A percentile compares a stretch with the other conserved stretches of the same genome.
phyloP scores from a whole-genome alignment of 2,797 vertebrate genomes.

The Aplochiton taeniatus region DNA sequence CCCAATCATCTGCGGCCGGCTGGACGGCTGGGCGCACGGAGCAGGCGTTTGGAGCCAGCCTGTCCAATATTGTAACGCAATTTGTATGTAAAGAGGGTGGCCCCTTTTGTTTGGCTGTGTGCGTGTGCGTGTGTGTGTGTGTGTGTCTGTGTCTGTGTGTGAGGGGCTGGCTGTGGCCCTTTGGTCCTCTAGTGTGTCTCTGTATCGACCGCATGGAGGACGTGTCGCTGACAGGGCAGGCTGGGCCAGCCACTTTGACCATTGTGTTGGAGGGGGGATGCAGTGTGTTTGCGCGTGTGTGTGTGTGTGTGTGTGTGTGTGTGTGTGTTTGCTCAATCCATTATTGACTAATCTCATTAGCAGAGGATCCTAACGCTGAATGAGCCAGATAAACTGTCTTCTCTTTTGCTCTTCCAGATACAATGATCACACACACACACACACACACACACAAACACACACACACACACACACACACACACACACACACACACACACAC shows the following conservation, averaged over 20 bases:
- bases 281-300: too few species aligned
- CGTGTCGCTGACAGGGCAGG: constrained; percentile 65
- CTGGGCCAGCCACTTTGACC: constrained; percentile 41
- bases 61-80: constrained; percentile 64
- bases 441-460: constrained; percentile 33
- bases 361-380: constrained; percentile 66
- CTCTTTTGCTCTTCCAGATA: constrained; percentile 33
- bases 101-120: constrained; percentile 53
- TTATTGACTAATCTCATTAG: constrained; percentile 78
- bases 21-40: constrained; percentile 29
- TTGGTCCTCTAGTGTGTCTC: neutral
- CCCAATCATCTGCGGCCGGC: constrained; percentile 43
- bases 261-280: constrained; percentile 58
- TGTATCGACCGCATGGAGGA: constrained; percentile 52
- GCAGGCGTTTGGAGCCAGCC: constrained; percentile 30
- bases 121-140: too few species aligned
- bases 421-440: constrained; percentile 40
- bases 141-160: constrained; percentile 17
- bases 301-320: neutral
- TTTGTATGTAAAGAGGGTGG: constrained; percentile 70
- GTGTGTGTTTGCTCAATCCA: constrained; percentile 65
- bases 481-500: constrained; percentile 36
- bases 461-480: constrained; percentile 34
- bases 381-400: constrained; percentile 59
- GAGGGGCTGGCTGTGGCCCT: neutral